Percentiles rank a stretch among this genome's conserved stretches.
phyloP scores from a whole-genome alignment of 2,888 invertebrate species.

The Caenorhabditis sp. region DNA sequence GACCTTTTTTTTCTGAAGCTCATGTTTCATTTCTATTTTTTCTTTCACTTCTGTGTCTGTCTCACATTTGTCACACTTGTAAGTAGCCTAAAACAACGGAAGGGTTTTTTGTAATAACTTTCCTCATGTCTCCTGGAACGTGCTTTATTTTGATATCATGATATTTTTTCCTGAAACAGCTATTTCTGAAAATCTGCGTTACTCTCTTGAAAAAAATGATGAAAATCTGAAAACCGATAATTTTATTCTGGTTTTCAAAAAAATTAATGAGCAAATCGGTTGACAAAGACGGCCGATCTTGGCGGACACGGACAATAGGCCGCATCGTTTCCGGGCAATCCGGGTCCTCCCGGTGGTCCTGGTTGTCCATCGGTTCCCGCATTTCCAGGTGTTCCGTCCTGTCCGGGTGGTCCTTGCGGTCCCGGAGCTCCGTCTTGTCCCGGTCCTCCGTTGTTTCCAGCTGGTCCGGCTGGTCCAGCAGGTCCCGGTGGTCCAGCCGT shows the following conservation, averaged over 20 bases:
- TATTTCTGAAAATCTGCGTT: no score
- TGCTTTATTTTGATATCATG: no score
- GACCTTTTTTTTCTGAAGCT: no score
- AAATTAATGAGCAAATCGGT: slow-evolving; percentile 34
- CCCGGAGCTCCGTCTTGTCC: slow-evolving; percentile 42
- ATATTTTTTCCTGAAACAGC: no score
- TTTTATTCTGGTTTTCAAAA: neutral
- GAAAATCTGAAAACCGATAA: neutral
- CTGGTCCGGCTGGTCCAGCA: slow-evolving; percentile 38
- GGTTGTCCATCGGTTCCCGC: slow-evolving; percentile 40
- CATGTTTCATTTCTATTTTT: no score
- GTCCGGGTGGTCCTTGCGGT: slow-evolving; percentile 45
- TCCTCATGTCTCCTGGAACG: no score
- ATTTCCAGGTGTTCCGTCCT: slow-evolving; percentile 34
- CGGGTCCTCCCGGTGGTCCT: slow-evolving; percentile 43
- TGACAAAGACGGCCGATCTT: slow-evolving; percentile 48
- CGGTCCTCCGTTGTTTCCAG: slow-evolving; percentile 32
- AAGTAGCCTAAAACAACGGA: no score
- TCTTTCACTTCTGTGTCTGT: no score
- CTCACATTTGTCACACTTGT: no score
- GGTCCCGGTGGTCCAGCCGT: slow-evolving; percentile 35
- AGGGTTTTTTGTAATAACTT: no score
- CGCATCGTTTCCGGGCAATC: slow-evolving; percentile 48
- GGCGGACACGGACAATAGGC: slow-evolving; percentile 54
- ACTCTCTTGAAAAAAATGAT: neutral